A percentile compares a stretch with the other conserved stretches of the same genome.
Evolutionary conservation across 2,113 vertebrate genomes (phyloP).

Genomic region (Panthera leo): DNA sequence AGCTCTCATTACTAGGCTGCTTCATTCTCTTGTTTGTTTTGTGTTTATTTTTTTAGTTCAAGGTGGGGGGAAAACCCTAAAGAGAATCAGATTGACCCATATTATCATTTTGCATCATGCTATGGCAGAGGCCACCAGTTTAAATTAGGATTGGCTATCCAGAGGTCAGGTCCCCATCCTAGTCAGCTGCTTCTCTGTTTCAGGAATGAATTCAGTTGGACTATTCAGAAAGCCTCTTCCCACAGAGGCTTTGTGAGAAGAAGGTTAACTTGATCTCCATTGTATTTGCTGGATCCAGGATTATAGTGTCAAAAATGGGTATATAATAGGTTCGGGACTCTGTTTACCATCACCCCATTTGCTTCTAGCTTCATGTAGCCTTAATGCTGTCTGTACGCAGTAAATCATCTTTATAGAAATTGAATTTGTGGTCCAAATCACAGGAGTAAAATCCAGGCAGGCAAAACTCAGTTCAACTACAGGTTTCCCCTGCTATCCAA

Average conservation of each 20-base stretch:
- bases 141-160: not conserved
- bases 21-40: not conserved
- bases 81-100: not conserved
- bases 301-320: not conserved
- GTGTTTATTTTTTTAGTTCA: not conserved
- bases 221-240: not conserved
- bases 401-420: not conserved
- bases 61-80: not conserved
- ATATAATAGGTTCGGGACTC: not conserved
- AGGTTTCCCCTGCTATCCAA: not conserved
- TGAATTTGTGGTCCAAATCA: not conserved
- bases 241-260: not conserved
- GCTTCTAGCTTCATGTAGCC: not conserved
- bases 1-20: not conserved
- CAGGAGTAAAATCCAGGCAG: not conserved
- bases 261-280: not conserved
- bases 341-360: not conserved
- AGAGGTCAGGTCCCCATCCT: not conserved
- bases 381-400: not conserved
- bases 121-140: not conserved
- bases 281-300: not conserved
- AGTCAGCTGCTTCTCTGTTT: slow-evolving; percentile 7
- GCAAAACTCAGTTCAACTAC: not conserved
- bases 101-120: not conserved
- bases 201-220: not conserved